Base-by-base conservation (phyloP, 2,797 vertebrate genomes). In the Triplophysa yarkandensis region DNA sequence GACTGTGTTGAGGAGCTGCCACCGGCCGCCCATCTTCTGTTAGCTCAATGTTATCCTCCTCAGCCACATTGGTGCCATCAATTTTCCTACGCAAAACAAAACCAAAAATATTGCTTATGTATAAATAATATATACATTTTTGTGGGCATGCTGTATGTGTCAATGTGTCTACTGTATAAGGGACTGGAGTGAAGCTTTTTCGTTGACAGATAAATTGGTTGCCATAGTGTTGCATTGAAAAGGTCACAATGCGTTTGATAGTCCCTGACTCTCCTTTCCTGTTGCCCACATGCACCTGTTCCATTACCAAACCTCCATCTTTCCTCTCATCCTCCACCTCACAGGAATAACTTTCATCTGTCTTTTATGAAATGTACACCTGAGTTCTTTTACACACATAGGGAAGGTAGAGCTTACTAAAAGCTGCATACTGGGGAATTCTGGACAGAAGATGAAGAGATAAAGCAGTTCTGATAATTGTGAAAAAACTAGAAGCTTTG, bases 1-100 rank as follows among this genome's bases (percentile, higher is more conserved):
- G 73, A 0, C 79, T 81, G 1, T 3, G 89, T 5, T 85, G n/a
- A 4, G 87, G 25, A 0, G 80, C 80, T 1, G 55, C 84, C 85
- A 96, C 87, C 0, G 96, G 95, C 55, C 76, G 89, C 3, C 97
- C 97, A 68, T 98, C 96, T 66, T 93, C 95, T 0, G 92, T 94
- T 85, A 99, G 87, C 82, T 98, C 98, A 1, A 97, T 89, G 60
- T 81, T 83, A 14, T 93, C 92, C 66, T 94, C 94, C 67, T 95
- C 94, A 7, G 94, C 93, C 30, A 81, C 52, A 0, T 92, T 94
- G 67, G 86, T 93, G 23, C 97, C 95, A 71, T 98, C 96, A 0
- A 98, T 90, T 92, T 94, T 98, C 85, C 97, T 98, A 63, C 19
- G 57, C 16, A 27, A 46, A 48, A n/a, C 7, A 62, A 4, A 17